A percentile compares a stretch with the other conserved stretches of the same genome.
Conservation (phyloP, 2,888 invertebrate species). For the Cordylochernes scorpioides region DNA sequence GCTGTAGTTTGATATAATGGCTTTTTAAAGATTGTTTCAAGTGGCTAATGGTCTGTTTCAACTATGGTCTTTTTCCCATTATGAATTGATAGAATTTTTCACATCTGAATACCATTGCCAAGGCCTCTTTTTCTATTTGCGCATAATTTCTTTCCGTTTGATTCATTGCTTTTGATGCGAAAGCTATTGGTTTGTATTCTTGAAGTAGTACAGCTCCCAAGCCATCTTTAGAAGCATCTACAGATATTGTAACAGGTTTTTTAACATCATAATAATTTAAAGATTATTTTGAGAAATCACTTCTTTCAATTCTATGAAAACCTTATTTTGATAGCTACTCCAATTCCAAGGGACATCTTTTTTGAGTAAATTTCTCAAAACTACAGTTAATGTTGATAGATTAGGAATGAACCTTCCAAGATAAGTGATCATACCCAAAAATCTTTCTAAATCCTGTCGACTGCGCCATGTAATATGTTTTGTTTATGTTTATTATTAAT, state of each 20-base stretch:
- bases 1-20: too few species aligned
- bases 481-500: too few species aligned
- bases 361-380: background rate
- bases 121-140: background rate
- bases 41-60: background rate
- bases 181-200: background rate
- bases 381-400: background rate
- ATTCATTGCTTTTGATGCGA: background rate
- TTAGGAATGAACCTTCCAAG: background rate
- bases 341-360: background rate
- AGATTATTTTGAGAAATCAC: too few species aligned
- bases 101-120: background rate
- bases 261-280: too few species aligned
- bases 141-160: background rate
- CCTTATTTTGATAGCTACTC: background rate
- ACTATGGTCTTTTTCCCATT: background rate
- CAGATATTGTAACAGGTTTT: too few species aligned
- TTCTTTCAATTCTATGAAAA: too few species aligned
- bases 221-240: background rate
- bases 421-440: background rate
- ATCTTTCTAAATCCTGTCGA: background rate
- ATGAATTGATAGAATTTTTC: background rate
- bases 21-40: too few species aligned
- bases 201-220: background rate
- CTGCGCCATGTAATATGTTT: too few species aligned